A percentile compares a stretch with the other conserved stretches of the same genome.
Conservation (phyloP, 2,797 vertebrate genomes). For the Cuniculus paca region DNA sequence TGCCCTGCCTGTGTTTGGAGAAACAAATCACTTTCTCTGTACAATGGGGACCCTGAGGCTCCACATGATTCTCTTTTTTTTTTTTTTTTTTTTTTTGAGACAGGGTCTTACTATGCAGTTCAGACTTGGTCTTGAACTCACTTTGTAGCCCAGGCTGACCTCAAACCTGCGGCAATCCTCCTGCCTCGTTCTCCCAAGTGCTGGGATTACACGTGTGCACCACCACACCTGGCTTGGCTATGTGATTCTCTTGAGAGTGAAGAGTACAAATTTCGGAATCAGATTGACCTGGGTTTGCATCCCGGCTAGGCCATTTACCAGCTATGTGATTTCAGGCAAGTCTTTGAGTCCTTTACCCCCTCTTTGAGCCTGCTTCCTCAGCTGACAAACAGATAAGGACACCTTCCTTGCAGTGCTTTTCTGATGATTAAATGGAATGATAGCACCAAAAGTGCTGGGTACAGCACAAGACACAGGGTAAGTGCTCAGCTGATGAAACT, state of each 20-base stretch:
- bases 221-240: background rate
- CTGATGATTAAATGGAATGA: background rate
- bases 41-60: background rate
- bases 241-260: background rate
- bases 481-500: background rate
- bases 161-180: background rate
- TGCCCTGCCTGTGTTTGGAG: background rate
- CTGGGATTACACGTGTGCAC: background rate
- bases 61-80: no score
- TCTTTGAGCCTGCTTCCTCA: background rate
- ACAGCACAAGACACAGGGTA: background rate
- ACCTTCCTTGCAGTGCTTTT: background rate
- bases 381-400: background rate
- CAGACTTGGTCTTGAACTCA: background rate
- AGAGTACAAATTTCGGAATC: background rate
- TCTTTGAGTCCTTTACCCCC: background rate
- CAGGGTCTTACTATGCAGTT: background rate
- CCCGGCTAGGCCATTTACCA: background rate
- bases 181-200: background rate
- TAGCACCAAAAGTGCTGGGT: background rate
- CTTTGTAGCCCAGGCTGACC: background rate
- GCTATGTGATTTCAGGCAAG: background rate
- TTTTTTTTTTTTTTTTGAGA: background rate
- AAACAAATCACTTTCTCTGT: background rate
- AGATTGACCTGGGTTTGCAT: background rate